phyloP scores from a whole-genome alignment of 1,140 invertebrate species.

The Belonocnema kinseyi region DNA sequence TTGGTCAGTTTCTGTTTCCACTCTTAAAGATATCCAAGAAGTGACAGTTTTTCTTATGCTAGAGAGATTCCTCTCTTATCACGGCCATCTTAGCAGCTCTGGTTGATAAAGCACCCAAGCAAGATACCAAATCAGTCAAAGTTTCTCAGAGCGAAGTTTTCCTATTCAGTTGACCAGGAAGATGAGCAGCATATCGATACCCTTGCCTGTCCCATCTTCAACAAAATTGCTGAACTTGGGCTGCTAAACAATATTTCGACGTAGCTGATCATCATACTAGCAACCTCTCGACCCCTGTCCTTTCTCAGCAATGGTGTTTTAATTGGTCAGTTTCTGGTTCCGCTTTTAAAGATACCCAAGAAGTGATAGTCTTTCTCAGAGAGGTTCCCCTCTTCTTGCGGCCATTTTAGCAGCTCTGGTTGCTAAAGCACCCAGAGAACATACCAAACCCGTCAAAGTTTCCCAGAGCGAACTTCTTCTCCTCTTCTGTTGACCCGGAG shows the following conservation, averaged over 20 bases:
- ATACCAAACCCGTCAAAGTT: conserved; percentile 71
- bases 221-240: conserved; percentile 52
- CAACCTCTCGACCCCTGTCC: conserved; percentile 47
- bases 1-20: not conserved
- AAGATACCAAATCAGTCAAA: conserved; percentile 63
- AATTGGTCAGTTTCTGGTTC: not conserved
- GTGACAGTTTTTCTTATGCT: conserved; percentile 46
- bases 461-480: conserved; percentile 70
- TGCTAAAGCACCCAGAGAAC: conserved; percentile 71
- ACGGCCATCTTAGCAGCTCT: conserved; percentile 72
- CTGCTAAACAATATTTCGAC: conserved; percentile 59
- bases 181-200: conserved; percentile 49
- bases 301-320: not conserved
- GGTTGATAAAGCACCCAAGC: conserved; percentile 70
- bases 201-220: conserved; percentile 34
- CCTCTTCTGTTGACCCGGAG: conserved; percentile 55
- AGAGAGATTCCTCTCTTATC: conserved; percentile 62
- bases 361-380: conserved; percentile 53
- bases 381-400: conserved; percentile 60
- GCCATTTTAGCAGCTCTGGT: conserved; percentile 72
- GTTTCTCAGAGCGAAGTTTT: conserved; percentile 70
- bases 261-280: conserved; percentile 33
- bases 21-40: not conserved
- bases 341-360: not conserved
- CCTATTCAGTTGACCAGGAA: conserved; percentile 55